Percentiles rank a stretch among this genome's conserved stretches.
These are phyloP conservation scores for Podotricha telesiphe DNA, from an alignment of 2,888 invertebrate species.

Conservation along the genomic window DNA sequence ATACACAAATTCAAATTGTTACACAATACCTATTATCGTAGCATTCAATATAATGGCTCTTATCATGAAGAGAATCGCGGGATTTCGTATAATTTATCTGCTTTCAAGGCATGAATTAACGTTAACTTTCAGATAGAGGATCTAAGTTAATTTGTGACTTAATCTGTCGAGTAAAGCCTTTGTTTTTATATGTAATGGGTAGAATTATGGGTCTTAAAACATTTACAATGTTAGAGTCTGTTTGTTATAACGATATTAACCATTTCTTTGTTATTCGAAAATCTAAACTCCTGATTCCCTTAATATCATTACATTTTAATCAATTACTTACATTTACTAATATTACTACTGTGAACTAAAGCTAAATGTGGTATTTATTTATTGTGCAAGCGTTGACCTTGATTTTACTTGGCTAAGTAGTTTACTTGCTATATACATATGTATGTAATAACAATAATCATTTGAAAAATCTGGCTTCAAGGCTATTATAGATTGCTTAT, in stretches of 20 bases:
- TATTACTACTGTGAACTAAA: no score
- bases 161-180: constrained; percentile 25
- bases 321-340: no score
- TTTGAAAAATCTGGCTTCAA: no score
- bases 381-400: background rate
- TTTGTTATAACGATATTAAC: no score
- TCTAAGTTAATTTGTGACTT: constrained; percentile 27
- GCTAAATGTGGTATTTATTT: constrained; percentile 14
- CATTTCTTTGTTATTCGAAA: no score
- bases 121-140: constrained; percentile 27
- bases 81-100: constrained; percentile 20
- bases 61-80: background rate
- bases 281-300: no score
- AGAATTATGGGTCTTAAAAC: background rate
- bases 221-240: background rate
- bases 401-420: background rate
- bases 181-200: constrained; percentile 8
- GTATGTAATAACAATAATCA: background rate
- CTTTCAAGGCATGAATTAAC: constrained; percentile 19
- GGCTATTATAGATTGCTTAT: no score
- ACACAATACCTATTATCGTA: background rate
- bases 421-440: background rate
- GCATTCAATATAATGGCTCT: constrained; percentile 15
- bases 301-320: no score
- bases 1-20: no score